Evolutionary conservation across 2,113 vertebrate genomes (phyloP), one percentile per base, ranked within the genome.

Genomic region (Equus przewalskii): DNA sequence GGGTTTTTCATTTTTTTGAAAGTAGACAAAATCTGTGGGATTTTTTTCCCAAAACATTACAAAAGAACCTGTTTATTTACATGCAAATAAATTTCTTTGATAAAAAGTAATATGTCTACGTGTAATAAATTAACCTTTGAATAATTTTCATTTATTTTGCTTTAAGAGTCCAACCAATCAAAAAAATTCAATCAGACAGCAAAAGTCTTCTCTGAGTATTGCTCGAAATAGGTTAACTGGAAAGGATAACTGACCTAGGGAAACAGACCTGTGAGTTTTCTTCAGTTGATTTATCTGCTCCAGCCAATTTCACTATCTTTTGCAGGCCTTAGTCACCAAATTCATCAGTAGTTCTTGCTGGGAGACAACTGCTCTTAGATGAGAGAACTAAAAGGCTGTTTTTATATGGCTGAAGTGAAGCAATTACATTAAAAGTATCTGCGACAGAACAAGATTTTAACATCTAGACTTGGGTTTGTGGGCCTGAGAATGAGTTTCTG

Each of bases 31-130:
- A 96, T 84, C 72, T 85, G 24, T 65, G 98, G 79, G 97, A 94
- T 97, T 95, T 91, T 81, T 80, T 78, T 78, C 58, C 92, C 19
- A 13, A 96, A 96, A 93, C 97, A 98, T 88, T 36, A 97, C 91
- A 97, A 96, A 97, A 98, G 64, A 97, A 93, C 72, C 1, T 67
- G 97, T 98, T 98, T 98, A 97, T 98, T 99, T 98, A 98, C 98
- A 58, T 21, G 84, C 96, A 58, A 99, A 99, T 99, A 99, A 99
- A 99, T 89, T 94, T 96, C 93, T 98, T 99, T 98, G 98, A 97
- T 99, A 98, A 96, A 75, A 83, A 60, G 65, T 70, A 97, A 85
- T 92, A 72, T 44, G 90, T 11, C 49, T 97, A 18, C 72, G 96
- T 96, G 81, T 97, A 49, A 65, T 94, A 85, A 60, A 51, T 91